Evolutionary conservation across 2,888 invertebrate genomes (phyloP).

Genomic region (Meganola albula): DNA sequence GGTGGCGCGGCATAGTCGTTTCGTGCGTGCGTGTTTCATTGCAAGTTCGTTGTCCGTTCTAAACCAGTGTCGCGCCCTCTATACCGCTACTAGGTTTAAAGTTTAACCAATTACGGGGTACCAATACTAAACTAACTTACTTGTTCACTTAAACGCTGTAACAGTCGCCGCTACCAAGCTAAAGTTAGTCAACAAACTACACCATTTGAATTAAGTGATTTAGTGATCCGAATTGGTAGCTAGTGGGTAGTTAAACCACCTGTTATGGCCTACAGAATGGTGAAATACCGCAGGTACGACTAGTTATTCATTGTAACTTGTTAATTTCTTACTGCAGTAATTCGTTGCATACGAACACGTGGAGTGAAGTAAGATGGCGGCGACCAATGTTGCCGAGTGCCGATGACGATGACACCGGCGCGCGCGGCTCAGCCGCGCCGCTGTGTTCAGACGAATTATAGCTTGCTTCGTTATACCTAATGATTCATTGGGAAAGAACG

Average conservation of each 20-base stretch:
- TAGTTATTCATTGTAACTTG: slow-evolving; percentile 4
- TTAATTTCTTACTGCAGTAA: neutral
- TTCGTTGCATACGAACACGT: slow-evolving; percentile 58
- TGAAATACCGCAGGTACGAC: slow-evolving; percentile 62
- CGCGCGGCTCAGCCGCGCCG: slow-evolving; percentile 14
- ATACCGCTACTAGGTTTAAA: slow-evolving; percentile 32
- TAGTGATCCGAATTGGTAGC: no score
- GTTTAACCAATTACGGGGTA: no score
- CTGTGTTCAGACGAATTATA: no score
- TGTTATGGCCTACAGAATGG: slow-evolving; percentile 55
- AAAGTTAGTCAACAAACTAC: no score
- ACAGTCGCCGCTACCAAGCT: no score
- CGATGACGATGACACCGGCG: slow-evolving; percentile 15
- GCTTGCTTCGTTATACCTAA: no score
- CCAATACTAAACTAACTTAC: no score
- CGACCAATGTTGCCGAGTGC: slow-evolving; percentile 37
- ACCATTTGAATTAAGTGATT: no score
- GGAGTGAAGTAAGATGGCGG: slow-evolving; percentile 72
- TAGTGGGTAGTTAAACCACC: slow-evolving; percentile 35
- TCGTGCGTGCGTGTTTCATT: no score
- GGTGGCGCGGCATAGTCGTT: slow-evolving; percentile 38
- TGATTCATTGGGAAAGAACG: no score
- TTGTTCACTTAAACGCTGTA: no score
- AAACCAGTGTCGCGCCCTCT: slow-evolving; percentile 39
- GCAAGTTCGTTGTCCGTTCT: slow-evolving; percentile 48